These are phyloP conservation scores for Micromesistius poutassou DNA, from an alignment of 2,797 vertebrate species.

Conservation along the genomic window DNA sequence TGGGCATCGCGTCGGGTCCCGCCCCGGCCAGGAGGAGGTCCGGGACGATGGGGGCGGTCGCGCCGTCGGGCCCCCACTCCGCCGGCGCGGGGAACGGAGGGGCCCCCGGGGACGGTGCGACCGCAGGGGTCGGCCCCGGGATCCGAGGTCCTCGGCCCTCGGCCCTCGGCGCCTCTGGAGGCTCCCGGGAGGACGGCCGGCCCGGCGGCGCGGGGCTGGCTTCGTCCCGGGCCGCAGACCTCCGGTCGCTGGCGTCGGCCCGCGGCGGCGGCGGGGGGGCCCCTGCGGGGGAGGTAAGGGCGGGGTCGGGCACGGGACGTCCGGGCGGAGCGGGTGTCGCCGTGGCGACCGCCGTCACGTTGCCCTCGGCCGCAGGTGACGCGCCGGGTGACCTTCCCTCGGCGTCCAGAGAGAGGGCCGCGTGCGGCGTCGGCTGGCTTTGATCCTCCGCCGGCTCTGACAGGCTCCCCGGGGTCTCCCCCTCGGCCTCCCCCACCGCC, in stretches of 20 bases:
- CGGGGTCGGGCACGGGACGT: slow-evolving; percentile 16
- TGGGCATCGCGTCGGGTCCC: slow-evolving; percentile 53
- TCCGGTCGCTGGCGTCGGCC: slow-evolving; percentile 20
- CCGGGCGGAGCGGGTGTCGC: slow-evolving; percentile 3
- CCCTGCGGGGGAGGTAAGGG: slow-evolving; percentile 10
- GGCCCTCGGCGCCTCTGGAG: slow-evolving; percentile 17
- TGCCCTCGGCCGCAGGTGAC: neutral
- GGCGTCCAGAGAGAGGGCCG: slow-evolving; percentile 11
- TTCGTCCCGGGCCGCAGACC: neutral
- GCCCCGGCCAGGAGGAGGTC: slow-evolving; percentile 59
- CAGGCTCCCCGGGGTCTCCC: slow-evolving; percentile 22
- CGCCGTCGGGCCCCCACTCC: slow-evolving; percentile 50
- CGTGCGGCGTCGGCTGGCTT: slow-evolving; percentile 15
- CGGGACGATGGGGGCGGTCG: slow-evolving; percentile 40
- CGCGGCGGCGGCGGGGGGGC: slow-evolving; percentile 12
- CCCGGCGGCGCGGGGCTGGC: neutral
- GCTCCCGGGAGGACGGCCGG: slow-evolving; percentile 24
- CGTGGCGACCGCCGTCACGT: slow-evolving; percentile 1
- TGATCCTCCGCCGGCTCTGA: slow-evolving; percentile 38
- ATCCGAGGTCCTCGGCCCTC: slow-evolving; percentile 16
- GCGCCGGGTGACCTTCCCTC: neutral
- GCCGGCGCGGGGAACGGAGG: slow-evolving; percentile 35
- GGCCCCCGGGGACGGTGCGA: slow-evolving; percentile 10
- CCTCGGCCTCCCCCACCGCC: slow-evolving; percentile 29
- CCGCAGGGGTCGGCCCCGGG: slow-evolving; percentile 23